These are phyloP conservation scores for Thunnus thynnus DNA, from an alignment of 2,113 vertebrate species.

Conservation along the genomic window DNA sequence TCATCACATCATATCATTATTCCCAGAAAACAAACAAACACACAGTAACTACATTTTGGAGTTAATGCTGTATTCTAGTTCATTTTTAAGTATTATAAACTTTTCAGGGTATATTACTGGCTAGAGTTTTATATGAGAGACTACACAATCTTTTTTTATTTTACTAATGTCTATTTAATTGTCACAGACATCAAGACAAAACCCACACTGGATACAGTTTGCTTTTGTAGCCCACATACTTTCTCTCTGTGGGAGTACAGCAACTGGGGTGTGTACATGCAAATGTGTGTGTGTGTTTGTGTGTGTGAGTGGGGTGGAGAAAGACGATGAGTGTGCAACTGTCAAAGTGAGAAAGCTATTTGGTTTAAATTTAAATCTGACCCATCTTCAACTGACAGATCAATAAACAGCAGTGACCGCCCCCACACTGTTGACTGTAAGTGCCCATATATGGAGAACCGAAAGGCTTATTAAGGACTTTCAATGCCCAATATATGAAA, in stretches of 20 bases:
- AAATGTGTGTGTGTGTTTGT: background rate
- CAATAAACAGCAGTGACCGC: slow-evolving; percentile 22
- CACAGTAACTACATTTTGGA: too few species aligned
- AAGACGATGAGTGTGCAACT: slow-evolving; percentile 54
- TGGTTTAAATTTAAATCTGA: slow-evolving; percentile 40
- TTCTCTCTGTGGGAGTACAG: slow-evolving; percentile 60
- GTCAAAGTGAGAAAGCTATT: slow-evolving; percentile 50
- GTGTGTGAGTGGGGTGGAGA: slow-evolving; percentile 42
- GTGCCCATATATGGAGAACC: background rate
- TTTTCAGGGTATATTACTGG: background rate
- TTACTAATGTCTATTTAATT: slow-evolving; percentile 27
- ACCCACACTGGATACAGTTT: slow-evolving; percentile 55
- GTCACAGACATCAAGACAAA: slow-evolving; percentile 35
- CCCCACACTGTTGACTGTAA: slow-evolving; percentile 15
- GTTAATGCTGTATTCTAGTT: background rate
- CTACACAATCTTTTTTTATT: slow-evolving; percentile 7
- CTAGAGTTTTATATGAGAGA: background rate
- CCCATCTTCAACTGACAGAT: slow-evolving; percentile 30
- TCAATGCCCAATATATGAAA: background rate
- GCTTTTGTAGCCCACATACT: slow-evolving; percentile 58
- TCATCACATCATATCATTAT: too few species aligned
- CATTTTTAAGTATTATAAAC: background rate
- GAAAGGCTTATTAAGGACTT: background rate
- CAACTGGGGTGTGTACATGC: slow-evolving; percentile 50
- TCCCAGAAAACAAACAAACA: too few species aligned